Conservation (phyloP, 2,888 invertebrate genomes). For the Mantis religiosa region DNA sequence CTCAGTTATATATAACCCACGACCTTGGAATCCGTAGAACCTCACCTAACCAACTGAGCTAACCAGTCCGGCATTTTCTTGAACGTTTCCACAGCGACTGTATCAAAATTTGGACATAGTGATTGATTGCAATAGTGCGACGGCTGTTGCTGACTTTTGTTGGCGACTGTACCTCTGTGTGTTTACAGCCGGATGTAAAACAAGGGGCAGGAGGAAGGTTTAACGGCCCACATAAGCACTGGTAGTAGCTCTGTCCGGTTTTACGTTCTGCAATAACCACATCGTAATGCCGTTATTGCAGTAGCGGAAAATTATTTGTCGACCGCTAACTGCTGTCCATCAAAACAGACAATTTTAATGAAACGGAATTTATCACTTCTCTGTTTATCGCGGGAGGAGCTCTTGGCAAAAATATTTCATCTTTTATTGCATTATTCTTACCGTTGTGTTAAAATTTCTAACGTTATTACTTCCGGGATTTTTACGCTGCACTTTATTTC, state of each 20-base stretch:
- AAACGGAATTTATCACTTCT: constrained; percentile 11
- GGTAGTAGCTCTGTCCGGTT: background rate
- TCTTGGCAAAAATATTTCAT: background rate
- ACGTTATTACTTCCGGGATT: background rate
- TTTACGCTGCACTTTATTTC: background rate
- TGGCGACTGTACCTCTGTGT: background rate
- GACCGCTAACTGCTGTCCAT: constrained; percentile 5
- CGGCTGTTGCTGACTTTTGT: background rate
- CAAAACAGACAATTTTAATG: constrained; percentile 7
- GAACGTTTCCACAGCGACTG: too few relatives aligned
- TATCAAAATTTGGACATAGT: too few relatives aligned
- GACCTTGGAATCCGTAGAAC: too few relatives aligned
- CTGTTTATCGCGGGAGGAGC: background rate
- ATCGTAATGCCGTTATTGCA: background rate
- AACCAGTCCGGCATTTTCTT: too few relatives aligned
- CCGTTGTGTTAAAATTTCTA: background rate
- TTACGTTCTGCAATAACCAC: background rate
- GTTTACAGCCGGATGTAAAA: background rate
- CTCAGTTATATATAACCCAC: too few relatives aligned
- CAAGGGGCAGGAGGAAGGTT: background rate
- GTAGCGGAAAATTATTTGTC: constrained; percentile 13
- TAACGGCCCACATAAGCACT: background rate
- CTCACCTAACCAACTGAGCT: too few relatives aligned
- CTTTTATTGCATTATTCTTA: background rate
- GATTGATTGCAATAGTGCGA: too few relatives aligned